These are phyloP conservation scores for Coregonus sp. DNA, from an alignment of 2,797 vertebrate species.

Conservation along the genomic window DNA sequence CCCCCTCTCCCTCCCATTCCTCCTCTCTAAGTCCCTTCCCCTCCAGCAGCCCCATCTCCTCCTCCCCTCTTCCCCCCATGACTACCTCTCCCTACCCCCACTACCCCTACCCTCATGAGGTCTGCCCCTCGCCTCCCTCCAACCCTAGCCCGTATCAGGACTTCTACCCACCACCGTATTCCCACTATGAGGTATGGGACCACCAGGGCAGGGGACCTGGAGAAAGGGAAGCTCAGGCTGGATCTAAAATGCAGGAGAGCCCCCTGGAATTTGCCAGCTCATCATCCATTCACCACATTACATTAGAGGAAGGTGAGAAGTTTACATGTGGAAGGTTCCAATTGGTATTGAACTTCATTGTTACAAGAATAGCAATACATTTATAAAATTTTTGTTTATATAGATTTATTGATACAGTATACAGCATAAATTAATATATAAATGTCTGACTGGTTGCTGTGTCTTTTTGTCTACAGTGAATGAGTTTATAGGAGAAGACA, in stretches of 20 bases:
- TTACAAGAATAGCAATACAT: not conserved
- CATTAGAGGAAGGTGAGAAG: conserved; percentile 88
- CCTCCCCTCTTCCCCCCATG: conserved; percentile 72
- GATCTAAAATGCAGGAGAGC: conserved; percentile 67
- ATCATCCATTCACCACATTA: conserved; percentile 86
- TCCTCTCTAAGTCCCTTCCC: conserved; percentile 80
- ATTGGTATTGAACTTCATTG: not conserved
- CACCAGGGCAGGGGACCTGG: conserved; percentile 50
- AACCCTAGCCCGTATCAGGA: conserved; percentile 69
- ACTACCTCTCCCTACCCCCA: conserved; percentile 70
- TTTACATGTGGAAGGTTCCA: not conserved
- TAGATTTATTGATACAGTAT: not conserved
- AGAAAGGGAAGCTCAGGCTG: conserved; percentile 51
- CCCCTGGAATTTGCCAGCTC: conserved; percentile 76
- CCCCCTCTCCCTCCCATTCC: conserved; percentile 79
- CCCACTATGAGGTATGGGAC: conserved; percentile 77
- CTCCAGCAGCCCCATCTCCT: conserved; percentile 75
- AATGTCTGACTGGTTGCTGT: not conserved
- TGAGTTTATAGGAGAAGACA: conserved; percentile 91
- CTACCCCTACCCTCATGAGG: conserved; percentile 72
- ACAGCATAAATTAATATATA: not conserved
- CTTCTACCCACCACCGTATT: conserved; percentile 67
- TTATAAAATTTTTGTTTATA: not conserved
- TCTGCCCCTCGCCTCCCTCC: conserved; percentile 71
- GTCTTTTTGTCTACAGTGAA: conserved; percentile 73